Percentiles rank a stretch among this genome's conserved stretches.
These are phyloP conservation scores for Tortricodes alternella DNA, from an alignment of 2,888 invertebrate genomes.

Conservation along the genomic window DNA sequence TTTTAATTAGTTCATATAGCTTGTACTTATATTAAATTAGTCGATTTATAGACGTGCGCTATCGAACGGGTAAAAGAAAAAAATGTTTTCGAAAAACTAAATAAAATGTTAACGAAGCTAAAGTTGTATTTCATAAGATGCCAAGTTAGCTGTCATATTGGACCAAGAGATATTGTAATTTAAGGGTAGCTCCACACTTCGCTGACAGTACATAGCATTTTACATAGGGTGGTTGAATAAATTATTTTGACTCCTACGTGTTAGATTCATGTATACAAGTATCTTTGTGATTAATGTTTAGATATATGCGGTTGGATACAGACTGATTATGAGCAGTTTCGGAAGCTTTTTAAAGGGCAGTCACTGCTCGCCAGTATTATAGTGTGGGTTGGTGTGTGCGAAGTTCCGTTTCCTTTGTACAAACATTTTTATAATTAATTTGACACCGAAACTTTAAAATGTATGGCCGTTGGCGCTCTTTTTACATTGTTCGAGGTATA, in stretches of 20 bases:
- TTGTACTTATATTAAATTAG: neutral
- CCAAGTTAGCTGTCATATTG: slow-evolving; percentile 76
- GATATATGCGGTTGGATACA: slow-evolving; percentile 62
- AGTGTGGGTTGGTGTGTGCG: slow-evolving; percentile 51
- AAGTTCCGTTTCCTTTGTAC: slow-evolving; percentile 13
- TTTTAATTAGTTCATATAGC: slow-evolving; percentile 33
- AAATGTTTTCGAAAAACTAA: slow-evolving; percentile 41
- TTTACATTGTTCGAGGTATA: too few relatives aligned
- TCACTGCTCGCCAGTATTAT: slow-evolving; percentile 66
- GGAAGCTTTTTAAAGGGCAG: slow-evolving; percentile 26
- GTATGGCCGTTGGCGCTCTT: too few relatives aligned
- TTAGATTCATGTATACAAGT: slow-evolving; percentile 75
- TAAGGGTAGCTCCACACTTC: slow-evolving; percentile 75
- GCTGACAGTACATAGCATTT: slow-evolving; percentile 71
- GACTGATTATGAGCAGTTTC: slow-evolving; percentile 71
- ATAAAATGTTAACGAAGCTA: slow-evolving; percentile 48
- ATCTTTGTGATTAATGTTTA: slow-evolving; percentile 74
- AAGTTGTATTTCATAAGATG: slow-evolving; percentile 71
- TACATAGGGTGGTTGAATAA: slow-evolving; percentile 42
- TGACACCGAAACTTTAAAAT: neutral
- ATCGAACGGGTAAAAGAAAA: slow-evolving; percentile 47
- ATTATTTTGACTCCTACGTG: slow-evolving; percentile 68
- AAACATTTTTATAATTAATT: neutral
- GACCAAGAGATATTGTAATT: slow-evolving; percentile 73
- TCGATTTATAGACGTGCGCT: slow-evolving; percentile 53